A percentile compares a stretch with the other conserved stretches of the same genome.
Conservation (phyloP, 2,797 vertebrate genomes). For the Pteronotus mesoamericanus region DNA sequence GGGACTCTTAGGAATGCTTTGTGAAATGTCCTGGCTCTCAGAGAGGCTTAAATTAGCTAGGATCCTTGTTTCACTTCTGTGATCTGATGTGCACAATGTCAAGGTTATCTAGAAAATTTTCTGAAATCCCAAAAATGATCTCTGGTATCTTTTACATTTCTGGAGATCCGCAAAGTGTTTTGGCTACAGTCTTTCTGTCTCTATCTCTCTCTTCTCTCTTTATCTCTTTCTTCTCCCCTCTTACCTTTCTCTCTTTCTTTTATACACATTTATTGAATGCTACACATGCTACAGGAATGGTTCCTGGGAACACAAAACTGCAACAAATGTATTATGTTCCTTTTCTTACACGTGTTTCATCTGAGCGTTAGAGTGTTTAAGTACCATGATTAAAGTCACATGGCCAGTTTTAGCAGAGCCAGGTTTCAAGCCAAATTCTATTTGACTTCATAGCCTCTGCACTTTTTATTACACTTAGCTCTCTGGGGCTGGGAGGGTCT, state of each 20-base stretch:
- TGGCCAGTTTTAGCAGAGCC: neutral
- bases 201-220: neutral
- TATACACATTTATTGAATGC: neutral
- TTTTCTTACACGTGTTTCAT: neutral
- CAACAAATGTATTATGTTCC: neutral
- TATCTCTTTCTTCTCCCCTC: neutral
- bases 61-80: neutral
- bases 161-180: neutral
- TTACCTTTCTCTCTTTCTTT: neutral
- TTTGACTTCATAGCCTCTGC: neutral
- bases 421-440: neutral
- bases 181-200: neutral
- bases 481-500: neutral
- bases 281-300: neutral
- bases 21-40: neutral
- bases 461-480: neutral
- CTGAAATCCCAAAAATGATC: neutral
- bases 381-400: neutral
- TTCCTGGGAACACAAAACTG: neutral
- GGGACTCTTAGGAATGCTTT: neutral
- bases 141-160: neutral
- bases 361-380: neutral
- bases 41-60: neutral
- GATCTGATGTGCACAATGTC: neutral
- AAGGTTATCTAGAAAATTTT: neutral